Conservation (phyloP, 1,140 invertebrate species). For the Papilio polyxenes region DNA sequence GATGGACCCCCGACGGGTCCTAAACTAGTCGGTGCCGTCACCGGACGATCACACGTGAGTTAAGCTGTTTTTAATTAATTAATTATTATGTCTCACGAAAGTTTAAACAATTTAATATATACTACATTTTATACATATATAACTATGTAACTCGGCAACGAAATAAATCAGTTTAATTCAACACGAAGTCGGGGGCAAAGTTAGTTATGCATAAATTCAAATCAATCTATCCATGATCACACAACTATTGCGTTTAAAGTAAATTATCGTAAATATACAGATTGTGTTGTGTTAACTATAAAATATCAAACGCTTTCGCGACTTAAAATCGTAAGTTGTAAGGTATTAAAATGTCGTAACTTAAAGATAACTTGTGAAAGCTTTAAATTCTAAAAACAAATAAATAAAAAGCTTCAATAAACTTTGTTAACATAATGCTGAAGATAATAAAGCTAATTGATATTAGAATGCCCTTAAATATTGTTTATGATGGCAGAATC, state of each 20-base stretch:
- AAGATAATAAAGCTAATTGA: not conserved
- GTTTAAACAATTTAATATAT: no score
- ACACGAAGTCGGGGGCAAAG: not conserved
- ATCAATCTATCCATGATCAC: constrained; percentile 22
- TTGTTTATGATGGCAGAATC: no score
- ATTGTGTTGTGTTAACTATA: not conserved
- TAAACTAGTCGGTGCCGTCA: no score
- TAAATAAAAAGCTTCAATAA: constrained; percentile 1
- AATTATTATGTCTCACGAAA: no score
- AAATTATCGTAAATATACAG: constrained; percentile 25
- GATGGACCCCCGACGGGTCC: no score
- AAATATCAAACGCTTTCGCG: constrained; percentile 3
- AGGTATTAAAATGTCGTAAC: constrained; percentile 15
- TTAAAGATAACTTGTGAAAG: constrained; percentile 14
- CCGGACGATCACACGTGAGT: no score
- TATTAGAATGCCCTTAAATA: not conserved
- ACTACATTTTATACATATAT: no score
- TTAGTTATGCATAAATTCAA: constrained; percentile 2
- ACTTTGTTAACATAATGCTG: constrained; percentile 1
- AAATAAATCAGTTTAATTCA: no score
- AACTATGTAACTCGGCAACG: no score
- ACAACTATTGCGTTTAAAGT: not conserved
- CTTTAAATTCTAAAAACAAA: not conserved
- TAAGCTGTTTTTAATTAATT: no score
- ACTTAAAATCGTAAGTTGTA: constrained; percentile 8